Percentiles rank a stretch among this genome's conserved stretches.
These are phyloP conservation scores for Cataglyphis altisquamis DNA, from an alignment of 2,888 invertebrate genomes.

Conservation along the genomic window DNA sequence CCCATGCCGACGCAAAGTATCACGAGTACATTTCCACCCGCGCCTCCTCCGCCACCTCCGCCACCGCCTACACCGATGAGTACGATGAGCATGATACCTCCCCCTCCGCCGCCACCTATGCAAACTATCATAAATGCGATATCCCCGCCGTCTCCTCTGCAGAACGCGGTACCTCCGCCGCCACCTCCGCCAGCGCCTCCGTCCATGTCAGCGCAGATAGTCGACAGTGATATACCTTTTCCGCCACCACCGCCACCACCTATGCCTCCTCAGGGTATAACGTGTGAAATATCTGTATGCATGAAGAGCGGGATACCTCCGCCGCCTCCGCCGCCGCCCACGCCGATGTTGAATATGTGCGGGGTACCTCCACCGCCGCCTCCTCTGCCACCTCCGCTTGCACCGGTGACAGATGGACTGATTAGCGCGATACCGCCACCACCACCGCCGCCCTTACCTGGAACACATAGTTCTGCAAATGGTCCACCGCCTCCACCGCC, in stretches of 20 bases:
- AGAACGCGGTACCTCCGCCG: constrained; percentile 42
- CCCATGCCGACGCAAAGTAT: not conserved
- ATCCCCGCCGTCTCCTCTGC: constrained; percentile 31
- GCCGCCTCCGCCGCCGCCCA: constrained; percentile 52
- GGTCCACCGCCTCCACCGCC: constrained; percentile 53
- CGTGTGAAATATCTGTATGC: not conserved
- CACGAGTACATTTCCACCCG: not conserved
- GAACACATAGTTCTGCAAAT: constrained; percentile 83
- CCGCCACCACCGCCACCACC: constrained; percentile 61
- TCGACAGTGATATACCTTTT: constrained; percentile 47
- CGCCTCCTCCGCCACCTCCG: constrained; percentile 58
- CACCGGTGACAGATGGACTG: not conserved
- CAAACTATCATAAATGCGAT: constrained; percentile 45
- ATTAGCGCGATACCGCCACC: constrained; percentile 76
- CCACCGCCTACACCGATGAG: constrained; percentile 44
- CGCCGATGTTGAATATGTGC: constrained; percentile 66
- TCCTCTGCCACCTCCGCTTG: constrained; percentile 72
- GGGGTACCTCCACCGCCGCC: constrained; percentile 81
- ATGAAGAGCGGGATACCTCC: constrained; percentile 41
- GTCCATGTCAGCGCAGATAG: constrained; percentile 34
- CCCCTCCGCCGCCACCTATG: constrained; percentile 60
- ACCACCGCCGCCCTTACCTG: constrained; percentile 82
- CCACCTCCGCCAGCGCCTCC: constrained; percentile 79
- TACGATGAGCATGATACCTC: constrained; percentile 38
- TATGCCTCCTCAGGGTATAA: not conserved